Conservation (phyloP, 2,797 vertebrate species). For the Malacoraja senta region DNA sequence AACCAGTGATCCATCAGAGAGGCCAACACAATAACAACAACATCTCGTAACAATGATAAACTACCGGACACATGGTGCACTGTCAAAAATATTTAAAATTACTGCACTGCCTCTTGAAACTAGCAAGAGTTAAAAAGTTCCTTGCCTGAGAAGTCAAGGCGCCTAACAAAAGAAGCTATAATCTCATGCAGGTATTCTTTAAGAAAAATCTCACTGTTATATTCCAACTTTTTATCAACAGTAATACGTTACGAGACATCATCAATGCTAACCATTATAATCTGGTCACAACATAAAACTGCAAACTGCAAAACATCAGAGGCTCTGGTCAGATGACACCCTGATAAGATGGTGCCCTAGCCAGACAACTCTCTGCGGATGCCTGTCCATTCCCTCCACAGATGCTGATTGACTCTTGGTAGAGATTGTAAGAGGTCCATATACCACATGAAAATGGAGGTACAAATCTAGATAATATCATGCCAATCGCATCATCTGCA, state of each 20-base stretch:
- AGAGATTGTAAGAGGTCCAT: background rate
- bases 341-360: too few species aligned
- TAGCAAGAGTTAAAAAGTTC: too few species aligned
- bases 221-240: background rate
- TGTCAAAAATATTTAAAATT: background rate
- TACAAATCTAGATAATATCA: background rate
- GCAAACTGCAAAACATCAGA: background rate
- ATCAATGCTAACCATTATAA: background rate
- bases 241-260: background rate
- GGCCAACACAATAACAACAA: slow-evolving; percentile 6
- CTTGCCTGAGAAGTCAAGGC: too few species aligned
- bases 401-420: too few species aligned
- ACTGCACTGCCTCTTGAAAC: background rate
- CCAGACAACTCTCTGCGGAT: too few species aligned
- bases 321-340: too few species aligned
- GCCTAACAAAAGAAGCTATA: too few species aligned
- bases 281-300: background rate
- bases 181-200: background rate
- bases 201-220: background rate
- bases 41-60: background rate
- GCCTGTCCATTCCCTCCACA: too few species aligned
- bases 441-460: background rate
- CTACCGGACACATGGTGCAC: background rate
- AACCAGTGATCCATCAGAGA: slow-evolving; percentile 21
- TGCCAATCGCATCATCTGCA: background rate